Evolutionary conservation across 2,888 invertebrate species (phyloP).

Genomic region (Oscheius sp.): DNA sequence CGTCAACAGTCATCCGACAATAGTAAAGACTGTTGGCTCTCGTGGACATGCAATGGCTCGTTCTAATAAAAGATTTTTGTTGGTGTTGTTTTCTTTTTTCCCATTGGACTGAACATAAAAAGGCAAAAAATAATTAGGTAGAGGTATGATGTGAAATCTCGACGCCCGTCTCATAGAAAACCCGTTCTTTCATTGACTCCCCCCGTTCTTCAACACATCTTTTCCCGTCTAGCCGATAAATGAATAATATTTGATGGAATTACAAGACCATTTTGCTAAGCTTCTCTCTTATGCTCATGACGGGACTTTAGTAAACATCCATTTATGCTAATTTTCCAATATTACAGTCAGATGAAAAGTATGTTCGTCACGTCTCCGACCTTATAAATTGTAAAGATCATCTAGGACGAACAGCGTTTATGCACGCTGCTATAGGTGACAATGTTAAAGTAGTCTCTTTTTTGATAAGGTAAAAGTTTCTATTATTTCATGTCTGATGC

Average conservation of each 20-base stretch:
- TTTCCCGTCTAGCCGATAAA: no score
- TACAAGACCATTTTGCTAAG: neutral
- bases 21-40: neutral
- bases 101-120: no score
- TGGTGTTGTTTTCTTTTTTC: neutral
- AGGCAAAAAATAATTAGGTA: no score
- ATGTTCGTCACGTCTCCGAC: no score
- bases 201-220: no score
- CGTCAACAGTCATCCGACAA: neutral
- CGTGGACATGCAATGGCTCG: neutral
- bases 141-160: neutral
- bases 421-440: constrained; percentile 51
- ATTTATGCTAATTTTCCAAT: neutral
- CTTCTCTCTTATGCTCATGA: neutral
- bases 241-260: constrained; percentile 7
- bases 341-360: neutral
- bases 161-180: neutral
- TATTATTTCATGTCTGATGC: neutral
- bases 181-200: no score
- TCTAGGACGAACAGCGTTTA: constrained; percentile 42
- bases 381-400: constrained; percentile 30
- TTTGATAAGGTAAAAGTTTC: constrained; percentile 39
- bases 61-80: constrained; percentile 2
- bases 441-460: constrained; percentile 44
- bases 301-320: constrained; percentile 4